These are phyloP conservation scores for Dicaeum eximium DNA, from an alignment of 2,113 vertebrate species.

Conservation along the genomic window DNA sequence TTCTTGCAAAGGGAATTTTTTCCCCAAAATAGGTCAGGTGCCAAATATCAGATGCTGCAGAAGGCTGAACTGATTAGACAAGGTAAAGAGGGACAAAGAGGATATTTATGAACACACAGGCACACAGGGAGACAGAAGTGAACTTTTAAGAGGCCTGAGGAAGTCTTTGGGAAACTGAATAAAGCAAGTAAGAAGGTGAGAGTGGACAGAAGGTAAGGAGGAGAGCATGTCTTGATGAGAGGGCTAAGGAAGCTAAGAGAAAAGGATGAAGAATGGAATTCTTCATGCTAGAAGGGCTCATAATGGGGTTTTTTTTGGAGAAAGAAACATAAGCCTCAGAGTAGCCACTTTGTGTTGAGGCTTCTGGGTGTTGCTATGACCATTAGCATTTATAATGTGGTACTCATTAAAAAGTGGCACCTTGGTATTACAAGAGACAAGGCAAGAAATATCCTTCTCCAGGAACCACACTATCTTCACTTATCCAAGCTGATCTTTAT, in stretches of 20 bases:
- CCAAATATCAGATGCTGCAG: neutral
- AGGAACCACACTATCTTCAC: neutral
- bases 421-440: neutral
- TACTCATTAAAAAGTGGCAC: neutral
- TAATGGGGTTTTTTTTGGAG: neutral
- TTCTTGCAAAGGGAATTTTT: neutral
- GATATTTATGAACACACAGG: neutral
- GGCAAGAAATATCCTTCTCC: neutral
- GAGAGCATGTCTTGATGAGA: neutral
- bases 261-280: neutral
- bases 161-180: neutral
- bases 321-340: neutral
- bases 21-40: neutral
- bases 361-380: neutral
- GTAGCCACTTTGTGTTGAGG: neutral
- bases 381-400: neutral
- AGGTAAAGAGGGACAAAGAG: neutral
- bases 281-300: neutral
- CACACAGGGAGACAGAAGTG: neutral
- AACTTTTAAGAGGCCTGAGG: neutral
- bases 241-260: neutral
- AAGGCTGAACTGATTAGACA: neutral
- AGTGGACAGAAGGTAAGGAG: neutral
- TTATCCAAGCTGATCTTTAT: neutral
- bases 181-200: neutral